Evolutionary conservation across 2,797 vertebrate genomes (phyloP), one percentile per base, ranked within the genome.

Genomic region (Enteromius thamalakanensis): DNA sequence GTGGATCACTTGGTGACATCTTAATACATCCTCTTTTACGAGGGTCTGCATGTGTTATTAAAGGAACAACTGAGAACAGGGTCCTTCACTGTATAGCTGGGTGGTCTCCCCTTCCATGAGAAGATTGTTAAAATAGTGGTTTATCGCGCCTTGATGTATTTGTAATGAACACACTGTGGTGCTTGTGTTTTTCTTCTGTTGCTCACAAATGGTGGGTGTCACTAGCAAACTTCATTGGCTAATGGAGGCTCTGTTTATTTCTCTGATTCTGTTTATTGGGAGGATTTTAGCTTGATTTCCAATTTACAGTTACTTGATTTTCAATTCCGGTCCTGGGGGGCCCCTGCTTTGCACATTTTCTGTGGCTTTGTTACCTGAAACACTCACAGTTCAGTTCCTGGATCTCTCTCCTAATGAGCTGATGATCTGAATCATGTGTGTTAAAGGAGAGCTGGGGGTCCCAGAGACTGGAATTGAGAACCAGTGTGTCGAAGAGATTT

Each of bases 1-100:
- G 23, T 37, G 42, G 42, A 64, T 81, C 14, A 75, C 47, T 60
- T 67, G 3, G 69, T 51, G 80, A 74, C 42, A 74, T 74, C 42
- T 81, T 81, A 51, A 74, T 75, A 34, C 29, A 51, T 51, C 15
- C 12, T 32, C 32, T 81, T 82, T 82, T 65, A 72, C 75, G 58
- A 19, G 67, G 45, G 12, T 65, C 70, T 72, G 40, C 58, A 47
- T 53, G 21, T 82, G 70, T 65, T 75, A 26, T 37, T 53, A n/a
- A 75, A n/a, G n/a, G 45, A 64, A 74, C 17, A 80, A 55, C 34
- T 21, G 51, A 60, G 58, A 65, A 45, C 79, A 32, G 37, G n/a
- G 34, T 80, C 60, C n/a, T 62, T 60, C 34, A 64, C 47, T 79
- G 23, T 77, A 58, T 79, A 70, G 29, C 64, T 80, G 78, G 65